These are phyloP conservation scores for Chlorocebus sabaeus DNA, from an alignment of 2,113 vertebrate species.

Conservation along the genomic window DNA sequence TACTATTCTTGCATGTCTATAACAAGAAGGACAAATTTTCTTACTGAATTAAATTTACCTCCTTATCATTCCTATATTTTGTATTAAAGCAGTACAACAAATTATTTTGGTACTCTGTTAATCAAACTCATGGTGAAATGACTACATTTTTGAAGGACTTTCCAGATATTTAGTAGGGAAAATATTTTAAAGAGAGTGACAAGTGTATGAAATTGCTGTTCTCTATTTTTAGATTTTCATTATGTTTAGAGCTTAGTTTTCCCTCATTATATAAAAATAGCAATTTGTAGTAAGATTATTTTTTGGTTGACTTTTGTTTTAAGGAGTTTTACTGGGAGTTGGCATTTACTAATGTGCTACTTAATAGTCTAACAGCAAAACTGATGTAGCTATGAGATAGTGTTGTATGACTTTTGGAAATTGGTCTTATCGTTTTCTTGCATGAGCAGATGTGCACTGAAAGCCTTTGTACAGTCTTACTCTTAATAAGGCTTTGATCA, in stretches of 20 bases:
- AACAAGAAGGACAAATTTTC: slow-evolving; percentile 40
- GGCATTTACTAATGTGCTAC: background rate
- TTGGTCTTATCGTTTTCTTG: background rate
- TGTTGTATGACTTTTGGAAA: background rate
- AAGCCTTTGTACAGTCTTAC: background rate
- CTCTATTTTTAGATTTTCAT: slow-evolving; percentile 39
- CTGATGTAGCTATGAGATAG: background rate
- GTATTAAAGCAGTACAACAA: slow-evolving; percentile 5
- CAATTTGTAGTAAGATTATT: background rate
- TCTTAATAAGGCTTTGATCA: background rate
- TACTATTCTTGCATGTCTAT: slow-evolving; percentile 21
- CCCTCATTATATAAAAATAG: background rate
- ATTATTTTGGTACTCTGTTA: slow-evolving; percentile 14
- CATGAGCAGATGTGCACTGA: background rate
- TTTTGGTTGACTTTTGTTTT: background rate
- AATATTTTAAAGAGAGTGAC: slow-evolving; percentile 7
- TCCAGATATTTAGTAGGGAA: background rate
- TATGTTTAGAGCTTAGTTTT: slow-evolving; percentile 24
- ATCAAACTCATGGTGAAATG: background rate
- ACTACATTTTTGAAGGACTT: slow-evolving; percentile 22
- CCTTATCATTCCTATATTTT: slow-evolving; percentile 22
- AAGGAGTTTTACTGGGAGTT: slow-evolving; percentile 14
- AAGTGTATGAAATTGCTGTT: background rate
- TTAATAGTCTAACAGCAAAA: background rate
- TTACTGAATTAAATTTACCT: slow-evolving; percentile 41